Percentiles rank a stretch among this genome's conserved stretches.
phyloP scores from a whole-genome alignment of 2,888 invertebrate species.

The Mythimna impura region DNA sequence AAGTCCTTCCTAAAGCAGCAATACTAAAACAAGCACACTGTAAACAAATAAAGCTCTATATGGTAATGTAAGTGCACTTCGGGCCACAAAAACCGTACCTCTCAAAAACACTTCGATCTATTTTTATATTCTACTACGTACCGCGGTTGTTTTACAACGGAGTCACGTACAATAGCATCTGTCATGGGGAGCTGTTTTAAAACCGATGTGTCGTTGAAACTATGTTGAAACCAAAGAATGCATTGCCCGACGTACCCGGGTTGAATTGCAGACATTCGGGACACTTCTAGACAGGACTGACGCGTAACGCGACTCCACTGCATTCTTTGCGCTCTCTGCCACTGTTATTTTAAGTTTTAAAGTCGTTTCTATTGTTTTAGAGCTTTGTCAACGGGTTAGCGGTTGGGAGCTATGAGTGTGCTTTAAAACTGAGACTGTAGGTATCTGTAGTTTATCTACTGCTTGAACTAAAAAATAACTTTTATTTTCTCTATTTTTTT shows the following conservation, averaged over 20 bases:
- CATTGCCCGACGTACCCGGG: conserved; percentile 60
- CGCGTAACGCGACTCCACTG: conserved; percentile 55
- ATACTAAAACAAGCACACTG: conserved; percentile 37
- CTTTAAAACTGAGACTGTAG: conserved; percentile 8
- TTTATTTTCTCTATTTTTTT: neutral
- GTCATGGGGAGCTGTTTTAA: conserved; percentile 79
- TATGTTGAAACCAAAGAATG: conserved; percentile 76
- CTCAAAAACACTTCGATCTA: conserved; percentile 70
- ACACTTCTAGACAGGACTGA: conserved; percentile 64
- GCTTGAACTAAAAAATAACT: neutral
- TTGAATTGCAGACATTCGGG: conserved; percentile 65
- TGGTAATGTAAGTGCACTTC: conserved; percentile 65
- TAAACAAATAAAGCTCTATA: conserved; percentile 56
- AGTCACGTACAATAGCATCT: conserved; percentile 84
- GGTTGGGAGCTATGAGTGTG: conserved; percentile 25
- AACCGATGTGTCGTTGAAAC: conserved; percentile 81
- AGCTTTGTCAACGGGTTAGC: conserved; percentile 34
- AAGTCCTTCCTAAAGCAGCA: conserved; percentile 21
- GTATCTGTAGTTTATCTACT: neutral
- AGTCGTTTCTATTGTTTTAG: conserved; percentile 59
- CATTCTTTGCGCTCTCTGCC: conserved; percentile 60
- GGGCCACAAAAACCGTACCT: conserved; percentile 60
- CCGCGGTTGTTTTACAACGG: conserved; percentile 79
- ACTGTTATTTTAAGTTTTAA: conserved; percentile 58
- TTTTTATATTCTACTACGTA: conserved; percentile 75